Evolutionary conservation across 2,113 vertebrate species (phyloP).

Genomic region (Polypterus senegalus): DNA sequence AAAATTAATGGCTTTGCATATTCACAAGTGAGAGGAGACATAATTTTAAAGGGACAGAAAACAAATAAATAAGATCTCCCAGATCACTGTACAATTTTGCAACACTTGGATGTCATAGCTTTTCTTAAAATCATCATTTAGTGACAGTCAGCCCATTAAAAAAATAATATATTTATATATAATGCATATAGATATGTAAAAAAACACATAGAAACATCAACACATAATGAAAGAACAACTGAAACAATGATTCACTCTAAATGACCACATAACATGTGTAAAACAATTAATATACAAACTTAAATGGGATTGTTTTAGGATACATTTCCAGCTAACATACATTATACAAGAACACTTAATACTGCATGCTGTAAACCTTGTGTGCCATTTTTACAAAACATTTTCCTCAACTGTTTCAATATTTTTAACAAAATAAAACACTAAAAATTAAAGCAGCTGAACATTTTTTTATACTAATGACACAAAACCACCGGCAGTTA

Average conservation of each 20-base stretch:
- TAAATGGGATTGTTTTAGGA: slow-evolving; percentile 38
- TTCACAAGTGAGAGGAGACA: slow-evolving; percentile 40
- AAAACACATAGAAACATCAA: slow-evolving; percentile 10
- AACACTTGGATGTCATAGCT: slow-evolving; percentile 55
- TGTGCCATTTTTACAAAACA: slow-evolving; percentile 4
- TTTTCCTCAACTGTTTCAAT: neutral
- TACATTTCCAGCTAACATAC: slow-evolving; percentile 36
- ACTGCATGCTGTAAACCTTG: slow-evolving; percentile 21
- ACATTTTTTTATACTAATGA: neutral
- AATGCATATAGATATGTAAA: slow-evolving; percentile 19
- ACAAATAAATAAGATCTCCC: slow-evolving; percentile 15
- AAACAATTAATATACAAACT: slow-evolving; percentile 43
- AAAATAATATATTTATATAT: slow-evolving; percentile 54
- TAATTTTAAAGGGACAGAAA: slow-evolving; percentile 14
- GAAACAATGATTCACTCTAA: too few species aligned
- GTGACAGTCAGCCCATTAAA: slow-evolving; percentile 47
- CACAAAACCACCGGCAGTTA: neutral
- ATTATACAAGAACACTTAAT: slow-evolving; percentile 39
- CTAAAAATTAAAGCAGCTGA: neutral
- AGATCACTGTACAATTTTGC: slow-evolving; percentile 1
- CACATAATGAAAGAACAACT: too few species aligned
- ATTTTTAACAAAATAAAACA: neutral
- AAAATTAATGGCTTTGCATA: slow-evolving; percentile 39
- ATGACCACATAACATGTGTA: slow-evolving; percentile 44
- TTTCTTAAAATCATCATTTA: slow-evolving; percentile 42